phyloP scores from a whole-genome alignment of 2,113 vertebrate species.

The Platysteira castanea region DNA sequence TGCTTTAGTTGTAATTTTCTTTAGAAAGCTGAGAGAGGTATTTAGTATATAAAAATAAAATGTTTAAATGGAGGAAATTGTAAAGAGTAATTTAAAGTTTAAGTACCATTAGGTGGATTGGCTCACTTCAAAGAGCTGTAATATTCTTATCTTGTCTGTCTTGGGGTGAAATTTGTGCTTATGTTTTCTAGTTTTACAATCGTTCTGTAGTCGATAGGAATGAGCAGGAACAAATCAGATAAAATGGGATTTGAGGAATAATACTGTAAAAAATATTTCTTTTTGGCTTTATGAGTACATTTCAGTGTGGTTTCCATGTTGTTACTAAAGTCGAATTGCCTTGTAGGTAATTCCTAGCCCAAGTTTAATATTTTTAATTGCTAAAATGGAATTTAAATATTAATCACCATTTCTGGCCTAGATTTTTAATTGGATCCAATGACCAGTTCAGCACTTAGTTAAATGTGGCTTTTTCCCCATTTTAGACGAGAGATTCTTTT shows the following conservation, averaged over 20 bases:
- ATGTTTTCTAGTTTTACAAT: not conserved
- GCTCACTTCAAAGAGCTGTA: not conserved
- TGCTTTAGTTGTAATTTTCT: not conserved
- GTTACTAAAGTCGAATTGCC: not conserved
- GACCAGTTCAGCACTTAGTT: not conserved
- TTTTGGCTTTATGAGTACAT: not conserved
- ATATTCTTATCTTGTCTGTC: not conserved
- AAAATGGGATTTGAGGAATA: not conserved
- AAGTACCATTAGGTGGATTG: not conserved
- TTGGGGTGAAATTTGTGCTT: not conserved
- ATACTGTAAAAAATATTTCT: not conserved
- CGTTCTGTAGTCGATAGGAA: not conserved
- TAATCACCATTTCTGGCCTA: not conserved
- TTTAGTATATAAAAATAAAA: not conserved
- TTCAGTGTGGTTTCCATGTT: not conserved
- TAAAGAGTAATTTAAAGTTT: not conserved
- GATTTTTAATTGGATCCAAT: not conserved
- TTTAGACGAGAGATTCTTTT: constrained; percentile 92
- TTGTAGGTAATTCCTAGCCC: not conserved
- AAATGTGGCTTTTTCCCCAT: not conserved
- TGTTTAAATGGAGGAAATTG: not conserved
- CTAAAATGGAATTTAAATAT: not conserved
- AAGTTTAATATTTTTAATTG: not conserved
- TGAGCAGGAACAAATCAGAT: not conserved
- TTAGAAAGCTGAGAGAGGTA: not conserved